A percentile compares a stretch with the other conserved stretches of the same genome.
phyloP scores from a whole-genome alignment of 1,140 invertebrate genomes.

The Dinoponera quadriceps region DNA sequence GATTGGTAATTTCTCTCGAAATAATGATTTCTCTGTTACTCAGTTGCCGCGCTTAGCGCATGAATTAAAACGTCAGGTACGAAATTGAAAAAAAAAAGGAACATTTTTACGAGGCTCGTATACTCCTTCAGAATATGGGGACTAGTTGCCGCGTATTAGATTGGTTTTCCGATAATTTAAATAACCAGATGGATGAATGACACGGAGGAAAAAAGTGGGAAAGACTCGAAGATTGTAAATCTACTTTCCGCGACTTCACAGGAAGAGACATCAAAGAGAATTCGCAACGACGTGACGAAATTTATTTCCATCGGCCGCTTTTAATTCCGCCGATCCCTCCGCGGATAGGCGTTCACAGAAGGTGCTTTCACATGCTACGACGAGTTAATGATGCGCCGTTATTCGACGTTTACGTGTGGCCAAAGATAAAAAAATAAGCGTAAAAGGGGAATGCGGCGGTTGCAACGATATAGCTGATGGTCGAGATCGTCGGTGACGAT shows the following conservation, averaged over 20 bases:
- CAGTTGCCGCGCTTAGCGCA: too few relatives aligned
- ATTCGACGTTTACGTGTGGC: constrained; percentile 32
- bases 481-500: constrained; percentile 61
- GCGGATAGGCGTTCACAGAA: not conserved
- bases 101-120: too few relatives aligned
- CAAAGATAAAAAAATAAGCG: constrained; percentile 56
- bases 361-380: not conserved
- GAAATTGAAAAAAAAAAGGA: too few relatives aligned
- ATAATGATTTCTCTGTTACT: too few relatives aligned
- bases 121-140: too few relatives aligned
- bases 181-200: too few relatives aligned
- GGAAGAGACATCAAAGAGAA: not conserved
- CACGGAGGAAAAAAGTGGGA: too few relatives aligned
- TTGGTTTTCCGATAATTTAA: too few relatives aligned
- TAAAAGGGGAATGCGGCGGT: constrained; percentile 38
- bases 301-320: not conserved
- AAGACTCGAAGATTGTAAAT: not conserved
- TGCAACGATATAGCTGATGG: constrained; percentile 57
- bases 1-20: too few relatives aligned
- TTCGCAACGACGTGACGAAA: not conserved
- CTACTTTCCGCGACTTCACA: not conserved
- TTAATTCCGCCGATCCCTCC: not conserved
- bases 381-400: not conserved
- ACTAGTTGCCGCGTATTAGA: too few relatives aligned
- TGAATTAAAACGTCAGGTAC: too few relatives aligned